Base-by-base conservation (phyloP, 2,797 vertebrate species). In the Fistularia tabacaria region DNA sequence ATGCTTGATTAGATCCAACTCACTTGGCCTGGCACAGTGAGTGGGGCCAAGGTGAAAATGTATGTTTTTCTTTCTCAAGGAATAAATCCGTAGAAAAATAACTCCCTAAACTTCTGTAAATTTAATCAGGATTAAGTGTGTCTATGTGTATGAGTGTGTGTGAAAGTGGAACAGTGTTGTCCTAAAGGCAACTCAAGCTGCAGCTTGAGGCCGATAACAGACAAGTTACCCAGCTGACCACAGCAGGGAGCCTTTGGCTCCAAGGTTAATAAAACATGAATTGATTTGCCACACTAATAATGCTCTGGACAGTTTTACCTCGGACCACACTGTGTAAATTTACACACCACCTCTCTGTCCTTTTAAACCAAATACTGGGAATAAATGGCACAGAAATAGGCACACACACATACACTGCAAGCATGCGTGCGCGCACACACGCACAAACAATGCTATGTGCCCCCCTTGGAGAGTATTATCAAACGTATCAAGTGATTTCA, bases 401-500 rank as follows among this genome's bases (percentile, higher is more conserved):
- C 43, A 59, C 58, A 56, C 57, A 38, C 46, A 12, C 54, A 62
- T 25, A 25, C 25, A 25, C 25, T 3, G 25, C 25, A 25, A 25
- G n/a, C 25, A 5, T 3, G 25, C 25, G 25, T 25, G 25, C 25
- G 25, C 57, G 54, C 41, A 51, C 50, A 62, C 49, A 44, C 52
- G 53, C 59, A 70, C 47, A 59, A 38, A 61, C 14, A 51, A 50
- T 41, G 36, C 48, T 51, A 10, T 42, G 62, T 58, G 65, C 58
- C 75, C 76, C 80, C 73, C 71, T 55, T 14, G 10, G 74, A 73
- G 80, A 64, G 77, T 80, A 85, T 85, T 82, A 82, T 82, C 71
- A 63, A 72, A 82, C 79, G 78, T 88, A 85, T 87, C 84, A 83
- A 85, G 76, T 88, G 79, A 85, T 89, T 87, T 83, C 80, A 87